Evolutionary conservation across 1,140 invertebrate genomes (phyloP).

Genomic region (Solen grandis): DNA sequence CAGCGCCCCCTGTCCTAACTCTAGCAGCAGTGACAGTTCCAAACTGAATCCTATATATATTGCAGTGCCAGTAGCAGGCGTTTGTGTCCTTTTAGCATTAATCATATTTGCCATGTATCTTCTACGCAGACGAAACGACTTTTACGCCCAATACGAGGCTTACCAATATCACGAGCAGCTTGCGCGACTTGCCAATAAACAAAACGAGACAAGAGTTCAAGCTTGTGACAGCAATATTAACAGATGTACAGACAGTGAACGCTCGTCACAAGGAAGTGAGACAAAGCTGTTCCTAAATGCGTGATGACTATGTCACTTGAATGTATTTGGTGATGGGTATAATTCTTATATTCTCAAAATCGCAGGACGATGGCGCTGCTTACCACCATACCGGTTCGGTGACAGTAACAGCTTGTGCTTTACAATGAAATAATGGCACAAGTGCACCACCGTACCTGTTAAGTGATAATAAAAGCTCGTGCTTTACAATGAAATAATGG

Average conservation of each 20-base stretch:
- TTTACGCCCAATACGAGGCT: conserved; percentile 64
- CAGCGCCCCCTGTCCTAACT: conserved; percentile 46
- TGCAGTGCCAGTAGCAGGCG: conserved; percentile 76
- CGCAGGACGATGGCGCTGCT: too few relatives aligned
- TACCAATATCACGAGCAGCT: conserved; percentile 67
- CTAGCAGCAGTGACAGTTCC: conserved; percentile 45
- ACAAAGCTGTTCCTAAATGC: conserved; percentile 76
- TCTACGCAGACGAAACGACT: conserved; percentile 68
- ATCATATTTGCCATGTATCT: conserved; percentile 79
- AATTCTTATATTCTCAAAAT: too few relatives aligned
- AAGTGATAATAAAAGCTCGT: too few relatives aligned
- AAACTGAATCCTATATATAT: conserved; percentile 78
- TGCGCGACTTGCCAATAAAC: conserved; percentile 44
- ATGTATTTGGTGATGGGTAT: too few relatives aligned
- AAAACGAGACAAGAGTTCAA: conserved; percentile 47
- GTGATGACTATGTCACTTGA: too few relatives aligned
- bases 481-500: too few relatives aligned
- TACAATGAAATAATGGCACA: too few relatives aligned
- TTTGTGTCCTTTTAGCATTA: conserved; percentile 76
- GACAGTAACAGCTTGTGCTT: too few relatives aligned
- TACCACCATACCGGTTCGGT: too few relatives aligned
- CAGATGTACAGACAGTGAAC: conserved; percentile 76
- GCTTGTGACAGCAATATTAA: conserved; percentile 56
- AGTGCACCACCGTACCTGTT: too few relatives aligned
- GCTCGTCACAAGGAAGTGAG: conserved; percentile 77